Conservation (phyloP, 2,113 vertebrate genomes). For the Festucalex cinctus region DNA sequence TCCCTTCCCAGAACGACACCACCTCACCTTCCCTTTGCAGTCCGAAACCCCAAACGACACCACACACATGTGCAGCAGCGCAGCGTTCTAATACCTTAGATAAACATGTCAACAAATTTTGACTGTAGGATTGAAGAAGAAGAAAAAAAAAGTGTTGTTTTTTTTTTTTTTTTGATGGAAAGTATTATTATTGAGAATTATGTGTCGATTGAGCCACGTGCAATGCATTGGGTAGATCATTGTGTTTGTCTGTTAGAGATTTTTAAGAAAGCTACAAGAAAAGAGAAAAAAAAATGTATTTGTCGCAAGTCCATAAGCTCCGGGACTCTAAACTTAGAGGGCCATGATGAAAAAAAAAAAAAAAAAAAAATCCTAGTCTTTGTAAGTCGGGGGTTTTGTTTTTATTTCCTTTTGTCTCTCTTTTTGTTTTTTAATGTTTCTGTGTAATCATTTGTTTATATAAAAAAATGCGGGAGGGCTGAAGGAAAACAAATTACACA, state of each 20-base stretch:
- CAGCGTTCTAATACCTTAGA: constrained; percentile 57
- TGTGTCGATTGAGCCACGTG: constrained; percentile 82
- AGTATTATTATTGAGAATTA: constrained; percentile 78
- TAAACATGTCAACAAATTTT: constrained; percentile 59
- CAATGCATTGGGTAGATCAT: constrained; percentile 82
- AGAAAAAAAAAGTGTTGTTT: constrained; percentile 64
- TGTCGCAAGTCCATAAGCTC: constrained; percentile 78
- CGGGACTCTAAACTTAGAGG: constrained; percentile 80
- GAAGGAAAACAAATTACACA: constrained; percentile 76
- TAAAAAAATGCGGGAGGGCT: constrained; percentile 75
- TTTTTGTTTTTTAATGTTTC: constrained; percentile 75
- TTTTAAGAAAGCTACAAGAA: constrained; percentile 77
- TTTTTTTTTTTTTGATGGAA: constrained; percentile 68
- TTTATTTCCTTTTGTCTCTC: constrained; percentile 73
- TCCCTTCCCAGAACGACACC: constrained; percentile 35
- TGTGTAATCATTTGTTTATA: constrained; percentile 77
- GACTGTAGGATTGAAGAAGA: constrained; percentile 69
- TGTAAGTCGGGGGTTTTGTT: constrained; percentile 77
- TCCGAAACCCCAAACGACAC: constrained; percentile 49
- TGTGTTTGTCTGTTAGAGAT: constrained; percentile 83
- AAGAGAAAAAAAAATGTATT: constrained; percentile 74
- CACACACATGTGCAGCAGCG: constrained; percentile 52
- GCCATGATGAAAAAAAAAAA: constrained; percentile 57
- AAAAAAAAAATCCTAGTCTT: constrained; percentile 74
- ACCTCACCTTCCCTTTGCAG: constrained; percentile 40